Conservation (phyloP, 1,140 invertebrate species). For the Chymomyza costata region DNA sequence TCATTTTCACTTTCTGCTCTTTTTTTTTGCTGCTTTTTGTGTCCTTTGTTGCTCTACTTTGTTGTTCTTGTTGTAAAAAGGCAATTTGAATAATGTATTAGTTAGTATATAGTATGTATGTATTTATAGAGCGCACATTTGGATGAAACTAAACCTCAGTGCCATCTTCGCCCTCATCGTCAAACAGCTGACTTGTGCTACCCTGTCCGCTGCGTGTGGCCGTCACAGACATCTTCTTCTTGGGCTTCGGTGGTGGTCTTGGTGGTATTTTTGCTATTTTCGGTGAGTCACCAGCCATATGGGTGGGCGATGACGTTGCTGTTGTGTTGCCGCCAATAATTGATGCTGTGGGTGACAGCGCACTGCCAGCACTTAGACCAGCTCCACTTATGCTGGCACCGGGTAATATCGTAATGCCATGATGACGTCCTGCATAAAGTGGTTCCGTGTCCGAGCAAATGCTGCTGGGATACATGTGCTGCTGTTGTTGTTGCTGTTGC, state of each 20-base stretch:
- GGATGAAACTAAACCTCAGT: conserved; percentile 82
- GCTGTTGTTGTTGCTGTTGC: conserved; percentile 23
- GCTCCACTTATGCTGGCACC: conserved; percentile 45
- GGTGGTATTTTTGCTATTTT: conserved; percentile 83
- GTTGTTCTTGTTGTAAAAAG: conserved; percentile 16
- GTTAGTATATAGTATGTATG: background rate
- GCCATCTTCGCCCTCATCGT: conserved; percentile 90
- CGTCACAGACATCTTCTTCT: conserved; percentile 81
- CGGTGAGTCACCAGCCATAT: conserved; percentile 57
- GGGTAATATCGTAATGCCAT: conserved; percentile 54
- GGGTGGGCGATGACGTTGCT: conserved; percentile 24
- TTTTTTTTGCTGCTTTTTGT: background rate
- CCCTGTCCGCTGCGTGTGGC: conserved; percentile 76
- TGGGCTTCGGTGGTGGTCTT: conserved; percentile 87
- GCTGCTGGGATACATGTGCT: conserved; percentile 18
- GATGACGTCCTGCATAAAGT: conserved; percentile 48
- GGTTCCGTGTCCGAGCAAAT: conserved; percentile 58
- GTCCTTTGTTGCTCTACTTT: background rate
- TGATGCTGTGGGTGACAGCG: conserved; percentile 7
- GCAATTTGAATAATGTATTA: conserved; percentile 20
- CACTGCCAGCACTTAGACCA: conserved; percentile 17
- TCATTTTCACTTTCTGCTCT: background rate
- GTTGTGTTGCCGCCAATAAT: background rate
- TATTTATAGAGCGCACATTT: background rate
- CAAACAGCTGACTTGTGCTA: conserved; percentile 81